Evolutionary conservation across 2,113 vertebrate genomes (phyloP), one percentile per base, ranked within the genome.

Genomic region (Tenebrosternarchus preto): DNA sequence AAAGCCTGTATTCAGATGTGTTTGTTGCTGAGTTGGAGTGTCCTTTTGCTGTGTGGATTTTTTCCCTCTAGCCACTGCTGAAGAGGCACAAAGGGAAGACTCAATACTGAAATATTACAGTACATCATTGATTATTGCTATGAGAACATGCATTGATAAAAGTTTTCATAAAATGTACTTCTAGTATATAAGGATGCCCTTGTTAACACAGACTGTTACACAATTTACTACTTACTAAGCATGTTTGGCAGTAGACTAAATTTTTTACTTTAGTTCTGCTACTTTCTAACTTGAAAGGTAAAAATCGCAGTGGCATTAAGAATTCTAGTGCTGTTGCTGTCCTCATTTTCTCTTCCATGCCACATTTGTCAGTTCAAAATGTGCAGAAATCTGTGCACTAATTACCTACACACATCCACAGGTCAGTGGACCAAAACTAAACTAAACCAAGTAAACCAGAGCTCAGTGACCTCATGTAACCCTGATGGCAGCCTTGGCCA

Each of bases 11-110:
- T 80, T 80, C 71, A 80, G 56, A 57, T 50, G 29, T 93, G 92
- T 94, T 94, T 95, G 94, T 95, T 94, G 94, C 92, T 94, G 93
- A 94, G 95, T 94, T 94, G 93, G 92, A 93, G 94, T 95, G 93
- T 94, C 92, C 76, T 91, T 92, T 90, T 90, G 90, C 91, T 91
- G 93, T 90, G 90, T 93, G 91, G 43, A n/a, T 91, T 82, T 91
- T 86, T 86, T 88, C 17, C 88, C 87, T 90, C 91, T 90, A 91
- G 83, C 80, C 80, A 63, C 63, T 69, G 63, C 72, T 78, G 72
- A 82, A 78, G 5, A 60, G 74, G 82, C 69, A 76, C 61, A 76
- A 73, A 57, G 17, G 27, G 20, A 69, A 75, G 74, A 33, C 71
- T 27, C 29, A 24, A 25, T 64, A 66, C 59, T 72, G 33, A 73